Evolutionary conservation across 2,888 invertebrate genomes (phyloP).

Genomic region (Plagodis pulveraria): DNA sequence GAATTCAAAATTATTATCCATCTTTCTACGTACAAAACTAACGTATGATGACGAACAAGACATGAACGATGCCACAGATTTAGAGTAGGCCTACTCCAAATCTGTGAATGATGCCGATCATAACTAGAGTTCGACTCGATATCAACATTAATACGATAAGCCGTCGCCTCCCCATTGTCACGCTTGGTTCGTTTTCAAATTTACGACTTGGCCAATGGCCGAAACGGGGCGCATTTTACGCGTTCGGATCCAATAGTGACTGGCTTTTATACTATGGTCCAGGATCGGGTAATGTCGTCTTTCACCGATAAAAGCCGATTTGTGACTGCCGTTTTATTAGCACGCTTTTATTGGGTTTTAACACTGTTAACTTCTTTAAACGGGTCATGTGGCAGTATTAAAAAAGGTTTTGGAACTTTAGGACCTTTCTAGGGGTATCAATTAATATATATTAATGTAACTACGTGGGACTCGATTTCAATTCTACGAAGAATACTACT

Average conservation of each 20-base stretch:
- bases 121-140: conserved; percentile 28
- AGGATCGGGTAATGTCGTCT: conserved; percentile 35
- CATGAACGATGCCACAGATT: too few relatives aligned
- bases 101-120: conserved; percentile 27
- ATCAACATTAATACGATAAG: conserved; percentile 10
- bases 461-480: too few relatives aligned
- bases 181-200: conserved; percentile 53
- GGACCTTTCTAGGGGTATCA: too few relatives aligned
- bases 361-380: conserved; percentile 19
- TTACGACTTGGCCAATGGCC: conserved; percentile 55
- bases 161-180: conserved; percentile 41
- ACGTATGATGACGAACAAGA: too few relatives aligned
- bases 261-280: conserved; percentile 30
- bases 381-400: conserved; percentile 1
- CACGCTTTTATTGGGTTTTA: conserved; percentile 20
- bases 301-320: conserved; percentile 34
- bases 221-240: conserved; percentile 42
- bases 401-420: too few relatives aligned
- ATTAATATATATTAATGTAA: too few relatives aligned
- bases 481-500: too few relatives aligned
- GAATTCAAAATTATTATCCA: too few relatives aligned
- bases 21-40: too few relatives aligned
- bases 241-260: conserved; percentile 38
- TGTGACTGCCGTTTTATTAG: conserved; percentile 28
- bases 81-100: too few relatives aligned